Conservation (phyloP, 1,140 invertebrate genomes). For the Scaptodrosophila lebanonensis region DNA sequence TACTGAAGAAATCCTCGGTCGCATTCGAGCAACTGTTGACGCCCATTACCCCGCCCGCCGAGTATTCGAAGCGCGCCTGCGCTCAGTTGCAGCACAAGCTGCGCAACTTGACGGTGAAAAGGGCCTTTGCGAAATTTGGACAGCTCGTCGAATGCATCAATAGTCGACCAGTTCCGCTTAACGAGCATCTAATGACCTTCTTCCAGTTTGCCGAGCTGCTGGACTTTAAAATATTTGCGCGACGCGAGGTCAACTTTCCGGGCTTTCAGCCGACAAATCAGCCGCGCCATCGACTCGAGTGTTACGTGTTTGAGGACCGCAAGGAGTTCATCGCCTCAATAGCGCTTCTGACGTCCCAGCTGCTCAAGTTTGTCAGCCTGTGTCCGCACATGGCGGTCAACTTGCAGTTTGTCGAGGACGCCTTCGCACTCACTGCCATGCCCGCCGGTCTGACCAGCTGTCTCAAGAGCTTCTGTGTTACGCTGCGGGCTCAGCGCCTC, state of each 20-base stretch:
- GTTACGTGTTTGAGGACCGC: slow-evolving; percentile 19
- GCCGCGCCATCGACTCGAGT: slow-evolving; percentile 12
- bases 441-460: neutral
- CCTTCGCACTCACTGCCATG: neutral
- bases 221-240: slow-evolving; percentile 2
- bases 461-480: neutral
- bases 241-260: neutral
- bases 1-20: neutral
- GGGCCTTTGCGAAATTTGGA: neutral
- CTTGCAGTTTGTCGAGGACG: slow-evolving; percentile 10
- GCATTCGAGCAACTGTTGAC: slow-evolving; percentile 2
- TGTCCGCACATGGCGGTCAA: neutral
- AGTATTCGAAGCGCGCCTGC: neutral
- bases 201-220: slow-evolving; percentile 15
- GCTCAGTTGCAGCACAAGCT: neutral
- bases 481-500: neutral
- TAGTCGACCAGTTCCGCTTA: neutral
- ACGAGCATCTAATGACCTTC: slow-evolving; percentile 5
- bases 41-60: neutral
- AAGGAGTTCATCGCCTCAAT: slow-evolving; percentile 16
- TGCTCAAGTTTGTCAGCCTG: neutral
- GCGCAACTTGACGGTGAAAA: neutral
- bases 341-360: neutral
- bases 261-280: neutral
- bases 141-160: slow-evolving; percentile 9